Percentiles rank a stretch among this genome's conserved stretches.
Conservation (phyloP, 2,888 invertebrate species). For the Tortrix viridana region DNA sequence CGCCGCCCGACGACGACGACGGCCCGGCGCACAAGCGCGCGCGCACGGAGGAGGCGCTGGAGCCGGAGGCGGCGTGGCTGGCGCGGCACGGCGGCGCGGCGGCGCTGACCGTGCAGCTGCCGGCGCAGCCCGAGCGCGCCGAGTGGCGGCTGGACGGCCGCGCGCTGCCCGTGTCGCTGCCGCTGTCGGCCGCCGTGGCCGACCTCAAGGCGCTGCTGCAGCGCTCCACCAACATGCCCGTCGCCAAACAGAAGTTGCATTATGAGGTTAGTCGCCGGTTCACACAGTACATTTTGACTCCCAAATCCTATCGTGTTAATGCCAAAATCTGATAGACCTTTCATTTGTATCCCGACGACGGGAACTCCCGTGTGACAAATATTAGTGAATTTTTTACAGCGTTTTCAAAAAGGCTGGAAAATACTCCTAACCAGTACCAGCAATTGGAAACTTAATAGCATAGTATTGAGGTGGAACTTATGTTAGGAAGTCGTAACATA, state of each 20-base stretch:
- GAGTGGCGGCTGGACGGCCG: constrained; percentile 99
- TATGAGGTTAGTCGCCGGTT: constrained; percentile 88
- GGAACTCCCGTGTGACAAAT: no score
- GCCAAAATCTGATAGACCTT: no score
- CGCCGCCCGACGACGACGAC: constrained; percentile 84
- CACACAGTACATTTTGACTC: no score
- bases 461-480: no score
- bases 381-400: no score
- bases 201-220: constrained; percentile 94
- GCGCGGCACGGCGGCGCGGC: constrained; percentile 57
- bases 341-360: no score
- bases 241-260: constrained; percentile 98
- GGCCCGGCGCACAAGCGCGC: constrained; percentile 95
- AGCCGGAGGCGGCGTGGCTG: constrained; percentile 89
- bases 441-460: no score
- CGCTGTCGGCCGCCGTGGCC: constrained; percentile 91
- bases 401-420: no score
- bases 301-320: no score
- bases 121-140: constrained; percentile 92
- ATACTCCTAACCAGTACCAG: no score
- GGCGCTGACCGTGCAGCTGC: constrained; percentile 87
- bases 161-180: constrained; percentile 89
- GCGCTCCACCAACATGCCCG: constrained; percentile 96
- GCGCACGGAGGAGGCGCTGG: constrained; percentile 95
- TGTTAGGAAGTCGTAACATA: no score